Conservation (phyloP, 1,140 invertebrate genomes). For the Panulirus ornatus region DNA sequence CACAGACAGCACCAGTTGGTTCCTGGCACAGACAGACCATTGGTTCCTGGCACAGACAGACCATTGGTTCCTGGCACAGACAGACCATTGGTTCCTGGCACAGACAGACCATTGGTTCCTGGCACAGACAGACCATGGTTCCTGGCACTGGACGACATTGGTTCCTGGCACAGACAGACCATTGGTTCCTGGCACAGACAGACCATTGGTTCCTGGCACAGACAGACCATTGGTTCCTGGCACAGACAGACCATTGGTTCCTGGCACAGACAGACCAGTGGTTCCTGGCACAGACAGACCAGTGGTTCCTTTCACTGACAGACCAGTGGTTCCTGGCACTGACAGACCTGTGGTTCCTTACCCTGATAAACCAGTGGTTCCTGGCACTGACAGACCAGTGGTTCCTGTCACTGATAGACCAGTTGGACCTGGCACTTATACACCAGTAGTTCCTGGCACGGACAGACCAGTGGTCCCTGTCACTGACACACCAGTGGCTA, state of each 20-base stretch:
- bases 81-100: not conserved
- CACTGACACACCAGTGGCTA: not conserved
- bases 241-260: not conserved
- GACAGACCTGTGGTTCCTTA: not conserved
- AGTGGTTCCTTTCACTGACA: slow-evolving; percentile 6
- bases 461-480: not conserved
- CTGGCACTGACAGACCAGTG: slow-evolving; percentile 2
- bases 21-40: not conserved
- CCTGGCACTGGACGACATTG: not conserved
- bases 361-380: not conserved
- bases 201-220: slow-evolving; percentile 3
- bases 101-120: not conserved
- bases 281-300: not conserved
- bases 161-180: not conserved
- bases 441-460: not conserved
- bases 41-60: not conserved
- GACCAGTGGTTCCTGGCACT: not conserved
- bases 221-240: not conserved
- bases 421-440: not conserved
- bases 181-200: not conserved
- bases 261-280: not conserved
- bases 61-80: not conserved
- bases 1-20: not conserved
- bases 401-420: not conserved
- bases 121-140: not conserved